phyloP scores from a whole-genome alignment of 2,888 invertebrate species.

The Heliconius ismenius region DNA sequence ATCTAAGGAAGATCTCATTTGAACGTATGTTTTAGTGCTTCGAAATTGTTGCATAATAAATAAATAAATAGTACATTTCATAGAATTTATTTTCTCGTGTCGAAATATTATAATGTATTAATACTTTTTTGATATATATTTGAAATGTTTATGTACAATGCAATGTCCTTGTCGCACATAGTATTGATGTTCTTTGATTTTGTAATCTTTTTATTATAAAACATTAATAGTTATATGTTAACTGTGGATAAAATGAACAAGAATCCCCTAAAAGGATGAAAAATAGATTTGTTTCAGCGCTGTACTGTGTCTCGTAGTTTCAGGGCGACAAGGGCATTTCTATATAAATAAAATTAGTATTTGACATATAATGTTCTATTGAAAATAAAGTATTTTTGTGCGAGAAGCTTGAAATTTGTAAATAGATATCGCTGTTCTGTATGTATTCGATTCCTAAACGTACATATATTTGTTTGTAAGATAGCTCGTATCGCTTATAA shows the following conservation, averaged over 20 bases:
- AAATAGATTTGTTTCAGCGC: background rate
- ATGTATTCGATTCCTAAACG: conserved; percentile 50
- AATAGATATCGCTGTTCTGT: conserved; percentile 64
- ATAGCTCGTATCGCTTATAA: conserved; percentile 50
- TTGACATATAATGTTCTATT: conserved; percentile 52
- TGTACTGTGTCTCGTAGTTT: background rate
- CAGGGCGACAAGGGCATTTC: conserved; percentile 55
- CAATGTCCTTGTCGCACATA: conserved; percentile 40
- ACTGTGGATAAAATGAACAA: background rate
- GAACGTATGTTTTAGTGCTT: conserved; percentile 61
- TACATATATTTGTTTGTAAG: conserved; percentile 49
- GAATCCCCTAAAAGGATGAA: background rate
- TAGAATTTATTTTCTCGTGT: conserved; percentile 54
- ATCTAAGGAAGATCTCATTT: conserved; percentile 63
- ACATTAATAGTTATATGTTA: background rate
- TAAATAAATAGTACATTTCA: conserved; percentile 51
- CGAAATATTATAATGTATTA: conserved; percentile 39
- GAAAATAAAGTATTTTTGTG: conserved; percentile 62
- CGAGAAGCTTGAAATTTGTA: conserved; percentile 68
- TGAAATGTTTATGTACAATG: conserved; percentile 45
- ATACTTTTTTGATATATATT: conserved; percentile 40
- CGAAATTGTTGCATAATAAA: conserved; percentile 65
- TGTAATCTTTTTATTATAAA: background rate
- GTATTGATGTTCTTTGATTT: background rate
- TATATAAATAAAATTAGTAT: conserved; percentile 48